These are phyloP conservation scores for Hypsopygia costalis DNA, from an alignment of 2,888 invertebrate species.

Conservation along the genomic window DNA sequence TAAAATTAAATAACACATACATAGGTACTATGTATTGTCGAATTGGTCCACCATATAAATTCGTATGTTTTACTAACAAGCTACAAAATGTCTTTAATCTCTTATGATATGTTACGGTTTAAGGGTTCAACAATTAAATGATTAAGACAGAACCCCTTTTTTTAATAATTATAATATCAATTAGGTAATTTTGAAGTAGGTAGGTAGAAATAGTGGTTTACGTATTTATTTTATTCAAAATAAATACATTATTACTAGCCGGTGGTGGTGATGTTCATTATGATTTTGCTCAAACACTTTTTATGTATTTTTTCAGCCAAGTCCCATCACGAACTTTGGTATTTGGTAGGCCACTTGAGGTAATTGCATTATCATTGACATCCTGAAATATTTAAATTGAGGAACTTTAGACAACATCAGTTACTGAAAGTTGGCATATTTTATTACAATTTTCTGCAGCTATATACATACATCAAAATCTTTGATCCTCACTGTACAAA, in stretches of 20 bases:
- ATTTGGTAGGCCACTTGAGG: constrained; percentile 90
- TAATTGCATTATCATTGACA: constrained; percentile 92
- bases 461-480: too few relatives aligned
- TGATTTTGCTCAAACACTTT: constrained; percentile 27
- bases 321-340: constrained; percentile 92
- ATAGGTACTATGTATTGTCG: background rate
- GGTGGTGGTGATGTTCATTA: constrained; percentile 32
- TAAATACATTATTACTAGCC: constrained; percentile 19
- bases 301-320: constrained; percentile 79
- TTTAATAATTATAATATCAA: too few relatives aligned
- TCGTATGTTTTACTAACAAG: background rate
- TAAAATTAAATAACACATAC: constrained; percentile 4
- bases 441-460: too few relatives aligned
- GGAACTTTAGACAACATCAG: too few relatives aligned
- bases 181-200: background rate
- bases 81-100: background rate
- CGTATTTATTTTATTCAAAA: background rate
- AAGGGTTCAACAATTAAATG: background rate
- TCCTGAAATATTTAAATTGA: constrained; percentile 76
- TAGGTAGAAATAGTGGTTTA: background rate
- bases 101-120: background rate
- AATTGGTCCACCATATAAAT: constrained; percentile 1
- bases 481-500: too few relatives aligned
- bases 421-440: too few relatives aligned
- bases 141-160: too few relatives aligned